Percentiles rank a stretch among this genome's conserved stretches.
phyloP scores from a whole-genome alignment of 2,888 invertebrate genomes.

The Volucella inanis region DNA sequence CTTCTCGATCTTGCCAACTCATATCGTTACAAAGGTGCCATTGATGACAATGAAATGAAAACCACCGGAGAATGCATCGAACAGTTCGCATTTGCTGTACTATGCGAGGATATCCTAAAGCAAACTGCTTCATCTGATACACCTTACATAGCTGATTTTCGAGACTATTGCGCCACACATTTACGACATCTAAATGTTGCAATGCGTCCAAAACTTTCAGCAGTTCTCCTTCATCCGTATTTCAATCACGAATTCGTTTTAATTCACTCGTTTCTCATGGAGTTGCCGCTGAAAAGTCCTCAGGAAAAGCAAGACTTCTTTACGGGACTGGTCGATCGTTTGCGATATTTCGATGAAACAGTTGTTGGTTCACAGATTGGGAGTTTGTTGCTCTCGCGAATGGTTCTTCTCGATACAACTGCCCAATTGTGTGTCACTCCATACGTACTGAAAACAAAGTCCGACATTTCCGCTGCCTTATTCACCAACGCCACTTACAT shows the following conservation, averaged over 20 bases:
- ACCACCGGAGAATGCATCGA: constrained; percentile 86
- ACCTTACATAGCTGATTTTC: constrained; percentile 88
- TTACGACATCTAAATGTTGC: constrained; percentile 87
- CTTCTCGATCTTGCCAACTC: constrained; percentile 88
- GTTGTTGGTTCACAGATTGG: constrained; percentile 92
- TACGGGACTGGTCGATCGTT: constrained; percentile 86
- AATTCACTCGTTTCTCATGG: constrained; percentile 92
- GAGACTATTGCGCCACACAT: constrained; percentile 87
- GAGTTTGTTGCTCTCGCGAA: constrained; percentile 90
- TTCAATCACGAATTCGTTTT: constrained; percentile 93
- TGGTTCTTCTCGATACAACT: constrained; percentile 92
- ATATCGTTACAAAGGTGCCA: constrained; percentile 88
- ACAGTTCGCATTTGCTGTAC: constrained; percentile 89
- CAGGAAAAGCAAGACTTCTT: constrained; percentile 92
- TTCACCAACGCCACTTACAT: constrained; percentile 89
- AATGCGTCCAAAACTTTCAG: constrained; percentile 87
- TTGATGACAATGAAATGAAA: constrained; percentile 87
- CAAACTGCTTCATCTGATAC: constrained; percentile 84
- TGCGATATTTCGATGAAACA: constrained; percentile 90
- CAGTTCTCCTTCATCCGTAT: constrained; percentile 88
- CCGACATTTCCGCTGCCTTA: constrained; percentile 85
- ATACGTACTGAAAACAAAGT: constrained; percentile 84
- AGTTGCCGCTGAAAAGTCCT: constrained; percentile 91
- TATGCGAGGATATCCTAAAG: constrained; percentile 89
- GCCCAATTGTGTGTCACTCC: constrained; percentile 86